Evolutionary conservation across 1,140 invertebrate genomes (phyloP).

Genomic region (Drosophila pachea): DNA sequence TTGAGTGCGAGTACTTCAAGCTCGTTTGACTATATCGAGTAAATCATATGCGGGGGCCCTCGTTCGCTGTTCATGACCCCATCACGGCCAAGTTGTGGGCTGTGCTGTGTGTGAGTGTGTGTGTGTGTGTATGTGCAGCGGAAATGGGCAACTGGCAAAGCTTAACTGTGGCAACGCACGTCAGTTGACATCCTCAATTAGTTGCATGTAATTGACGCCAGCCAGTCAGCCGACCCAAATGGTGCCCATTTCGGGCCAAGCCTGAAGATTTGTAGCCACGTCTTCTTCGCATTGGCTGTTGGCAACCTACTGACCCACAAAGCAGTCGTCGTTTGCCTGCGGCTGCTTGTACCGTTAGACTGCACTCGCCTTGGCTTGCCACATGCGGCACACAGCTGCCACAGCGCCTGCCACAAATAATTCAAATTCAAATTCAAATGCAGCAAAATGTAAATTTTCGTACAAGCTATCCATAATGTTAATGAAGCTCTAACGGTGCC

Average conservation of each 20-base stretch:
- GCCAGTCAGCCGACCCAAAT: constrained; percentile 31
- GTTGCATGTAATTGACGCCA: constrained; percentile 67
- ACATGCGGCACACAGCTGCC: constrained; percentile 33
- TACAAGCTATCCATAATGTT: constrained; percentile 65
- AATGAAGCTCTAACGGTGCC: constrained; percentile 69
- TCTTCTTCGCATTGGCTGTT: constrained; percentile 35
- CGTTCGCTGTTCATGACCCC: constrained; percentile 31
- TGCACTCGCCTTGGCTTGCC: constrained; percentile 48
- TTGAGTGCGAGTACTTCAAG: neutral
- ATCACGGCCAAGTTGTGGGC: constrained; percentile 40
- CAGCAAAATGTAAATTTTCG: constrained; percentile 61
- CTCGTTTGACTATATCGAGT: constrained; percentile 21
- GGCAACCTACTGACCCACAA: constrained; percentile 74
- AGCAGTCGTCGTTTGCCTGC: constrained; percentile 40
- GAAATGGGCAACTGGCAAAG: constrained; percentile 42
- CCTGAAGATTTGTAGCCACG: constrained; percentile 2
- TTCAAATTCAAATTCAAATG: constrained; percentile 24
- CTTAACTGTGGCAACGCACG: constrained; percentile 66
- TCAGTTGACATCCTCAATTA: constrained; percentile 76
- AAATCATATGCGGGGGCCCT: constrained; percentile 43
- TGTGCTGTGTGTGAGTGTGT: constrained; percentile 13
- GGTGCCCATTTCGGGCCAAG: neutral
- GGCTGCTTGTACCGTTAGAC: constrained; percentile 59
- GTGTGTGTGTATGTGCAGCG: constrained; percentile 41
- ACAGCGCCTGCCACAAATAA: constrained; percentile 15